A percentile compares a stretch with the other conserved stretches of the same genome.
Evolutionary conservation across 1,140 invertebrate genomes (phyloP).

Genomic region (Leptopilina boulardi): DNA sequence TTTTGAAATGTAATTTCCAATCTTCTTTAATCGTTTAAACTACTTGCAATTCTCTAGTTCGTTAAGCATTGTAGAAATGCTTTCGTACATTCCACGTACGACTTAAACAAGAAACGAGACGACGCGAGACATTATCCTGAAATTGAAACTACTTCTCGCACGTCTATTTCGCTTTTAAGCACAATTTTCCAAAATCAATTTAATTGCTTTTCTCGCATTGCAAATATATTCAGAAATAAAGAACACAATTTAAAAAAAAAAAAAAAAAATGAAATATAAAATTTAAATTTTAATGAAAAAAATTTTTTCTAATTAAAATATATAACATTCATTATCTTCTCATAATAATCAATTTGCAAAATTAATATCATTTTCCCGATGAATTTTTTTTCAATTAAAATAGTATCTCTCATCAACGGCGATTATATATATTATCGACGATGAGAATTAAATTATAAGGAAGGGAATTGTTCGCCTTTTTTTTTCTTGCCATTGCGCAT

Average conservation of each 20-base stretch:
- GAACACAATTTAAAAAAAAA: too few species aligned
- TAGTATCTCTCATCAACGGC: not conserved
- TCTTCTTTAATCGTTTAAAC: constrained; percentile 11
- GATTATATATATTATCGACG: not conserved
- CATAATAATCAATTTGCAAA: not conserved
- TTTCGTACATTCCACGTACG: constrained; percentile 13
- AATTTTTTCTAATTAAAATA: too few species aligned
- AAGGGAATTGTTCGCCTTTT: not conserved
- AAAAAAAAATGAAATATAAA: too few species aligned
- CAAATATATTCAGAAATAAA: too few species aligned
- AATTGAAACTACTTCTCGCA: not conserved
- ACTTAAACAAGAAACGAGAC: not conserved
- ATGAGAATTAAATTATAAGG: constrained; percentile 17
- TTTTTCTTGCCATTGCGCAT: not conserved
- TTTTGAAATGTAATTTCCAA: not conserved
- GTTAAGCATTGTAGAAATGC: constrained; percentile 14
- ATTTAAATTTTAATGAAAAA: too few species aligned
- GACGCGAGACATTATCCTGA: constrained; percentile 6
- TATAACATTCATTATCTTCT: too few species aligned
- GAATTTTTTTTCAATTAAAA: constrained; percentile 6
- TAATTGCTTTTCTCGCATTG: not conserved
- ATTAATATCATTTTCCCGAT: not conserved
- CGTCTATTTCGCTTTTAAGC: not conserved
- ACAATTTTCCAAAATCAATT: not conserved
- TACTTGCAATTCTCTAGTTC: not conserved